phyloP scores from a whole-genome alignment of 2,888 invertebrate species.

The Ophion costatus region DNA sequence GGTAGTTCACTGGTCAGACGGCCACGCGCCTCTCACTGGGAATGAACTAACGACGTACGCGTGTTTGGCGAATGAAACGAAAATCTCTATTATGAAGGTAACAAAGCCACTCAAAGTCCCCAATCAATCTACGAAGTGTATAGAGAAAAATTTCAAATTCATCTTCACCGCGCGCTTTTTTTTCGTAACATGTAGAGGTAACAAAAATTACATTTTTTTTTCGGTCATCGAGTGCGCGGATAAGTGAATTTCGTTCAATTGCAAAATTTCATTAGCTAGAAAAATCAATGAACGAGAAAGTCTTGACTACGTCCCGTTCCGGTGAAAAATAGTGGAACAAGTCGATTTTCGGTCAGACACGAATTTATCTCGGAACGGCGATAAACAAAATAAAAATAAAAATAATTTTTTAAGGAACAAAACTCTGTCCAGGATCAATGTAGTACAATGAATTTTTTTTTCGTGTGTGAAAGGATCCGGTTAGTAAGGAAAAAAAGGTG shows the following conservation, averaged over 20 bases:
- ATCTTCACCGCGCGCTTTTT: neutral
- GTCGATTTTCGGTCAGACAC: conserved; percentile 14
- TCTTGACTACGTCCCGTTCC: neutral
- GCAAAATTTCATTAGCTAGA: neutral
- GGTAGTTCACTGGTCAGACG: conserved; percentile 29
- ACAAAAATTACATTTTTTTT: neutral
- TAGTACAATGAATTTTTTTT: too few relatives aligned
- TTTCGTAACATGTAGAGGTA: neutral
- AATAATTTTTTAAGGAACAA: too few relatives aligned
- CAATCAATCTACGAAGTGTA: neutral
- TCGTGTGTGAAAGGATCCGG: too few relatives aligned
- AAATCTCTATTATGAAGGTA: neutral
- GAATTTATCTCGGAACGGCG: neutral
- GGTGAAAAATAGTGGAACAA: conserved; percentile 7
- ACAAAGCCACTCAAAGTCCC: neutral
- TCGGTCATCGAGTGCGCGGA: neutral
- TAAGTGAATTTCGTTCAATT: conserved; percentile 8
- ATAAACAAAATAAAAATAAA: too few relatives aligned
- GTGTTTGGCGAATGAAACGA: too few relatives aligned
- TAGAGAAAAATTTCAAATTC: neutral
- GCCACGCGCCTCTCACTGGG: neutral
- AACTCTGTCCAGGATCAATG: too few relatives aligned
- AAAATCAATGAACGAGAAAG: conserved; percentile 24
- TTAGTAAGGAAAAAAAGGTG: too few relatives aligned
- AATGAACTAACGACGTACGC: neutral